phyloP scores from a whole-genome alignment of 2,888 invertebrate genomes.

The Sphaerophoria taeniata region DNA sequence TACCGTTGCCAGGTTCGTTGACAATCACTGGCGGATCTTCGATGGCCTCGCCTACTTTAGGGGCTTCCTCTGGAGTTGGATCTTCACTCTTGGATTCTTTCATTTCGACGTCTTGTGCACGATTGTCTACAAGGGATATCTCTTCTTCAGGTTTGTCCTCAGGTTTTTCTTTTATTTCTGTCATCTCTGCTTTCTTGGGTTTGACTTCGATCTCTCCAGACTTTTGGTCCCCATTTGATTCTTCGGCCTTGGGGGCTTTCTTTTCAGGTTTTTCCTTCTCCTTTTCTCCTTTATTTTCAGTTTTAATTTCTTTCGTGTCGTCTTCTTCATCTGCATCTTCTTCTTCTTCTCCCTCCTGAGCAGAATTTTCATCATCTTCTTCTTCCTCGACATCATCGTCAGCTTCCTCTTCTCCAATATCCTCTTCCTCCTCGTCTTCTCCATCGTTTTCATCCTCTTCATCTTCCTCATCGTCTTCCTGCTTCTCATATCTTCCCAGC shows the following conservation, averaged over 20 bases:
- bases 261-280: conserved; percentile 44
- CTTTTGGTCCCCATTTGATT: no score
- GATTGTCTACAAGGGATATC: no score
- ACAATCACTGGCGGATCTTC: conserved; percentile 89
- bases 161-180: background rate
- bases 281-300: conserved; percentile 66
- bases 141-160: background rate
- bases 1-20: conserved; percentile 88
- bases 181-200: no score
- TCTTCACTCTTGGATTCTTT: conserved; percentile 75
- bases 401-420: conserved; percentile 77
- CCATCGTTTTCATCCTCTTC: conserved; percentile 77
- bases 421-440: conserved; percentile 77
- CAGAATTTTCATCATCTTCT: conserved; percentile 71
- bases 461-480: conserved; percentile 78
- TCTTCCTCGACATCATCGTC: conserved; percentile 78
- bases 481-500: conserved; percentile 79
- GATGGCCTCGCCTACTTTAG: conserved; percentile 86
- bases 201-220: no score
- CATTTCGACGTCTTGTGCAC: conserved; percentile 76
- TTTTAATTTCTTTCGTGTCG: conserved; percentile 9
- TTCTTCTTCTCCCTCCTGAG: conserved; percentile 15
- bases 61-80: background rate
- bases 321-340: conserved; percentile 63
- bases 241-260: background rate